Base-by-base conservation (phyloP, 2,888 invertebrate genomes). In the Eupithecia pulchellata region DNA sequence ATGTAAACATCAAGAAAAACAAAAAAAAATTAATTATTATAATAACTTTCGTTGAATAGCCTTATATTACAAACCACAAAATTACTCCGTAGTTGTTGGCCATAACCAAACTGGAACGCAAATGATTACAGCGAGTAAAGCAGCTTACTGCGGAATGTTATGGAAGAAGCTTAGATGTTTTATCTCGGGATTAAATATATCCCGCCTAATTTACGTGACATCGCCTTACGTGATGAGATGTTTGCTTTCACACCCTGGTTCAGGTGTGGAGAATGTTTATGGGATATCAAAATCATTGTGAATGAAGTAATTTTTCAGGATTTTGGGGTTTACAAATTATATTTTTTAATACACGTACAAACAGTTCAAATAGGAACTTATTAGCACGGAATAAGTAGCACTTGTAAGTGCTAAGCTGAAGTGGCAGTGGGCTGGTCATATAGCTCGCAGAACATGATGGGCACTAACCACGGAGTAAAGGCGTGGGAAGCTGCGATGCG, bases 201-300 rank as follows among this genome's bases (percentile, higher is more conserved):
- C 87, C 85, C 83, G 86, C 86, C 91, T 91, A 92, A 92, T 91
- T 92, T 91, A 90, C 90, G 90, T 87, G 90, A 89, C 87, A 91
- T 85, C 80, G 84, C 80, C 86, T 88, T 83, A 89, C 89, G 88
- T 88, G 89, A 90, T 86, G 88, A 85, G 82, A 84, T 84, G 87
- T 89, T 88, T 84, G 82, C 77, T 32, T 30, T 60, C 32, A 60
- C 58, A 60, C 58, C 58, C n/a, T 79, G 85, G 86, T 87, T 88
- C 89, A 89, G 88, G 89, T 88, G 87, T 76, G 81, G 86, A 84
- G 80, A 81, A 80, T 63, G 14, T 58, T 39, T 69, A 60, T 62
- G 39, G 65, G 63, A 66, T 64, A 57, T 29, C 6, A 27, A 29
- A 29, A 29, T 57, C 6, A 29, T 57, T 57, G 8, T 29, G 6